Base-by-base conservation (phyloP, 2,888 invertebrate species). In the Erebia palarica region DNA sequence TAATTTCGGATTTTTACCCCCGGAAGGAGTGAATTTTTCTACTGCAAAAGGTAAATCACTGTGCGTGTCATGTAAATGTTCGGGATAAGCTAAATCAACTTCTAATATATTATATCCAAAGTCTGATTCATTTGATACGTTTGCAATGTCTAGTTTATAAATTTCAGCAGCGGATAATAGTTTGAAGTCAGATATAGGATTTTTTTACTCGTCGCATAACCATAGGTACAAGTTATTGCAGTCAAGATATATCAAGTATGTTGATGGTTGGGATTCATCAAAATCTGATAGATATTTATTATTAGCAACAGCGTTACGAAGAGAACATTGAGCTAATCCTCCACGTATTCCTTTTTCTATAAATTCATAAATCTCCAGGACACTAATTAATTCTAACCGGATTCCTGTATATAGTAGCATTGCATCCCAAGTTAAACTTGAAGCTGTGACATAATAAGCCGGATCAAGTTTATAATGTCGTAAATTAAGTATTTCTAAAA, bases 261-360 rank as follows among this genome's bases (percentile, higher is more conserved):
- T 58, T 13, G 57, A 58, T 13, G 27, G 57, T 58, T 58, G 21
- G 14, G 57, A 16, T 13, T 57, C 55, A 70, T 81, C 72, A 73
- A 73, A 81, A 68, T 73, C 58, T 1, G 70, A 59, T 69, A 81
- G 64, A 68, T 80, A 79, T 73, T 73, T 75, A 71, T 78, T 75
- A 65, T 76, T 78, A 8, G 78, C 75, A 69, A 60, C 36, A 49
- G 80, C 78, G 71, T 79, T 53, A 67, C 79, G 74, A 8, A 72
- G 73, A 49, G 78, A 73, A 53, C 77, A 78, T 64, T 77, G 72
- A 9, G 74, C 72, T 5, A 78, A 49, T 3, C 77, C 78, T 9
- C 78, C 80, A n/a, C 79, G 73, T 51, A 81, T 77, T 7, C 78
- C 78, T 42, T 73, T 73, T 73, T 75, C 73, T 58, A 79, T 65